phyloP scores from a whole-genome alignment of 1,140 invertebrate species.

The Aricia agestis region DNA sequence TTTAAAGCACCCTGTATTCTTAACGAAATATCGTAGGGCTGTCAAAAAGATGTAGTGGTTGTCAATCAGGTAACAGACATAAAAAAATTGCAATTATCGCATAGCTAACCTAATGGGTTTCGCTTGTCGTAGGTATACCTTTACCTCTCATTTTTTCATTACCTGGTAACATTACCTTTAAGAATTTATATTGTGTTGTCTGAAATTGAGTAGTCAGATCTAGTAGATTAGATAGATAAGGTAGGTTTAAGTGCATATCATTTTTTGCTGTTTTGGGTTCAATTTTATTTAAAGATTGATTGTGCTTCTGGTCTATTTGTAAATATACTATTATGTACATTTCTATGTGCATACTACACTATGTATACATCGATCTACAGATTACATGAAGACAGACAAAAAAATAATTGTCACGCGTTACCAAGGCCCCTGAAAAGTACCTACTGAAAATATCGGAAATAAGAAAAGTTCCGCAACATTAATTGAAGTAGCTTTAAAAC shows the following conservation, averaged over 20 bases:
- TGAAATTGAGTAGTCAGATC: background rate
- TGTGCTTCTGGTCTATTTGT: no score
- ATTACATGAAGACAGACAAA: no score
- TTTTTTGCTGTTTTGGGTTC: background rate
- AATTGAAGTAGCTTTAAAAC: no score
- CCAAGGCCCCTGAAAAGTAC: no score
- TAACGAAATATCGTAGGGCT: slow-evolving; percentile 52
- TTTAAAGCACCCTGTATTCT: slow-evolving; percentile 43
- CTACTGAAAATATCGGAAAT: no score
- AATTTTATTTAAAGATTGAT: no score
- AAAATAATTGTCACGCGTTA: no score
- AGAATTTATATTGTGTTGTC: slow-evolving; percentile 4
- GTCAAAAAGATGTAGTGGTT: slow-evolving; percentile 71
- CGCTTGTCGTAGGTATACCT: slow-evolving; percentile 49
- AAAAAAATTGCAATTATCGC: slow-evolving; percentile 60
- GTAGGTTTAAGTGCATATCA: background rate
- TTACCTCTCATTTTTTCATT: slow-evolving; percentile 17
- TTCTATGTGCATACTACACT: no score
- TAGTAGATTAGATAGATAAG: background rate
- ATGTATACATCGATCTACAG: no score
- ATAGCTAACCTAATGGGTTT: slow-evolving; percentile 67
- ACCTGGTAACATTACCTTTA: slow-evolving; percentile 4
- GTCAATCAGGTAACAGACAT: slow-evolving; percentile 60
- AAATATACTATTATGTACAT: no score
- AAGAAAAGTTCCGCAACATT: no score